Percentiles rank a stretch among this genome's conserved stretches.
Conservation (phyloP, 2,113 vertebrate species). For the Micromys minutus region DNA sequence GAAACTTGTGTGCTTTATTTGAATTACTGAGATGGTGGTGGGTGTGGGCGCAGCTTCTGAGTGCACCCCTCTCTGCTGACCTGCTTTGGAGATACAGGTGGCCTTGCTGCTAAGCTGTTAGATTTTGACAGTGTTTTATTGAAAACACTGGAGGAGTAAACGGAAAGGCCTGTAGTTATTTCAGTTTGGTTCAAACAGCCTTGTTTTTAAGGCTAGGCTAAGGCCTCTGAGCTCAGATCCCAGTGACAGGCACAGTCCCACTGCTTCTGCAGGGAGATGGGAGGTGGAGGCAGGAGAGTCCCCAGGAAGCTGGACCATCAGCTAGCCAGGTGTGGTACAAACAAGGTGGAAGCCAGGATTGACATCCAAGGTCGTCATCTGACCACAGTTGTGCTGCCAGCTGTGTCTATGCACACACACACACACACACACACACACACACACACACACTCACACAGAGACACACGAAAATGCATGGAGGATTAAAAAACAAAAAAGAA, state of each 20-base stretch:
- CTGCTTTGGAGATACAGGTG: not conserved
- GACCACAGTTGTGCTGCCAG: no score
- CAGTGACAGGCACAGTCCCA: no score
- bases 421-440: no score
- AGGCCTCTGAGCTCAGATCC: not conserved
- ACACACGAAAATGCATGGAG: not conserved
- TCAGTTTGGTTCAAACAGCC: not conserved
- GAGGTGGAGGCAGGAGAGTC: not conserved
- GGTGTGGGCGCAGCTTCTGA: not conserved
- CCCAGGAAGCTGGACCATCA: not conserved
- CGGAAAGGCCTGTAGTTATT: not conserved
- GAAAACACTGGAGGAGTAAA: not conserved
- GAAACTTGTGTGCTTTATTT: conserved; percentile 35
- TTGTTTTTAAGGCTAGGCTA: not conserved
- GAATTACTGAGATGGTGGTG: conserved; percentile 13
- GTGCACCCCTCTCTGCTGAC: not conserved
- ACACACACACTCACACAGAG: not conserved
- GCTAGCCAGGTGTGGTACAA: not conserved
- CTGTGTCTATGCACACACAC: not conserved
- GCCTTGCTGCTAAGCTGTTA: not conserved
- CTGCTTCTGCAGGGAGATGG: not conserved
- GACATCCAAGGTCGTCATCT: not conserved
- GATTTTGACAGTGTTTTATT: not conserved
- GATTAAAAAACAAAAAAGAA: not conserved
- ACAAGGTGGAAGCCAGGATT: not conserved